Conservation (phyloP, 1,140 invertebrate species). For the Aleiodes sp. region DNA sequence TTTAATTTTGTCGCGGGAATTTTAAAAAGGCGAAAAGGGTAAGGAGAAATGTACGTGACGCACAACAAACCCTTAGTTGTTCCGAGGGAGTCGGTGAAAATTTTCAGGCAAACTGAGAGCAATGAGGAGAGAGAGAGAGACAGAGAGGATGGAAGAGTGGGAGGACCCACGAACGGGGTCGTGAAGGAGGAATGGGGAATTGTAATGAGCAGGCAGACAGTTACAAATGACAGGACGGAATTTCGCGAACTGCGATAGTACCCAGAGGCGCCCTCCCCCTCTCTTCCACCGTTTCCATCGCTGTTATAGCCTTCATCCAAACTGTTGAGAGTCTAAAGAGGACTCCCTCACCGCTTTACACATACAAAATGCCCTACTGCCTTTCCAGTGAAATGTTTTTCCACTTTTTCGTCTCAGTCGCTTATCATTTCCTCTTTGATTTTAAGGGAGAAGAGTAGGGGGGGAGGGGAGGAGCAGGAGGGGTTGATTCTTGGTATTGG, state of each 20-base stretch:
- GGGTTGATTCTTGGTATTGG: background rate
- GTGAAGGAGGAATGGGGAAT: slow-evolving; percentile 64
- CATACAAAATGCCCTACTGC: slow-evolving; percentile 10
- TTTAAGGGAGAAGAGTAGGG: background rate
- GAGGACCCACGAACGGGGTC: slow-evolving; percentile 34
- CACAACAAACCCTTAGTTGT: slow-evolving; percentile 28
- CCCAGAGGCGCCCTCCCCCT: slow-evolving; percentile 51
- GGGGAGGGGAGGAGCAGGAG: background rate
- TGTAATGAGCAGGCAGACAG: slow-evolving; percentile 68
- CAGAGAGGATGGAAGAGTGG: slow-evolving; percentile 40
- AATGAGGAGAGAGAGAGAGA: slow-evolving; percentile 13
- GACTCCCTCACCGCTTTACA: slow-evolving; percentile 33
- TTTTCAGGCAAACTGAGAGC: too few relatives aligned
- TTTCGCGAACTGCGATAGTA: slow-evolving; percentile 66
- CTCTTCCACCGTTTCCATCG: slow-evolving; percentile 11
- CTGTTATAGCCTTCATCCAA: background rate
- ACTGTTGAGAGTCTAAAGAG: slow-evolving; percentile 20
- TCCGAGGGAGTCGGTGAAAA: slow-evolving; percentile 17
- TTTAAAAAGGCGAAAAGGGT: slow-evolving; percentile 25
- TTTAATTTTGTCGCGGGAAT: slow-evolving; percentile 33
- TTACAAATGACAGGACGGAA: slow-evolving; percentile 69
- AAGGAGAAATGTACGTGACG: slow-evolving; percentile 29
- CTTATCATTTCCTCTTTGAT: slow-evolving; percentile 24
- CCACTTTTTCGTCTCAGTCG: slow-evolving; percentile 45
- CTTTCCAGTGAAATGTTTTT: slow-evolving; percentile 44